A percentile compares a stretch with the other conserved stretches of the same genome.
Conservation (phyloP, 2,888 invertebrate genomes). For the Aricia artaxerxes region DNA sequence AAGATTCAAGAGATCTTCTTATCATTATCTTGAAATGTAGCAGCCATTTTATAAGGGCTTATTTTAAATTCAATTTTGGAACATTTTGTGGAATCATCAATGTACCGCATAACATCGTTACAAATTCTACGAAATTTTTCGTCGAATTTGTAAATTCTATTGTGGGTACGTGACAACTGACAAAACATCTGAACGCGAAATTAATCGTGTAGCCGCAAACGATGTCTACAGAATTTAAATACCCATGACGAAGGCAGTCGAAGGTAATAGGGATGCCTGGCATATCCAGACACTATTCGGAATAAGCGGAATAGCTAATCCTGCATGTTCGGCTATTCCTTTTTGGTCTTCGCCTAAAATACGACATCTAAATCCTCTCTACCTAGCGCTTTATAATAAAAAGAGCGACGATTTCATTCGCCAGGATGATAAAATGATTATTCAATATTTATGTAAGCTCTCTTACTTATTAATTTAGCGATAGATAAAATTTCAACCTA, state of each 20-base stretch:
- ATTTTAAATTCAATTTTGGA: slow-evolving; percentile 8
- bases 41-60: not conserved
- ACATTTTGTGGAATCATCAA: not conserved
- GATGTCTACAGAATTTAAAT: slow-evolving; percentile 48
- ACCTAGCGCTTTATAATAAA: not conserved
- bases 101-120: not conserved
- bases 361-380: not conserved
- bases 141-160: slow-evolving; percentile 48
- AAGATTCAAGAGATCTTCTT: slow-evolving; percentile 4
- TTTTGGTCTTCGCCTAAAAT: not conserved
- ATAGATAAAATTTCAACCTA: no score
- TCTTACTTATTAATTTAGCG: no score
- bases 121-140: slow-evolving; percentile 33
- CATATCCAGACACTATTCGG: slow-evolving; percentile 1
- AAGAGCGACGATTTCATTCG: not conserved
- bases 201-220: slow-evolving; percentile 56
- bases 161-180: slow-evolving; percentile 64
- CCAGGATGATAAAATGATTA: not conserved
- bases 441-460: not conserved
- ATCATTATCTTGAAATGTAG: not conserved
- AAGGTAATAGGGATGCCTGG: not conserved
- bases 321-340: not conserved
- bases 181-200: slow-evolving; percentile 63
- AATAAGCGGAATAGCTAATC: not conserved
- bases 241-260: not conserved